Base-by-base conservation (phyloP, 2,888 invertebrate genomes). In the Monopis laevigella region DNA sequence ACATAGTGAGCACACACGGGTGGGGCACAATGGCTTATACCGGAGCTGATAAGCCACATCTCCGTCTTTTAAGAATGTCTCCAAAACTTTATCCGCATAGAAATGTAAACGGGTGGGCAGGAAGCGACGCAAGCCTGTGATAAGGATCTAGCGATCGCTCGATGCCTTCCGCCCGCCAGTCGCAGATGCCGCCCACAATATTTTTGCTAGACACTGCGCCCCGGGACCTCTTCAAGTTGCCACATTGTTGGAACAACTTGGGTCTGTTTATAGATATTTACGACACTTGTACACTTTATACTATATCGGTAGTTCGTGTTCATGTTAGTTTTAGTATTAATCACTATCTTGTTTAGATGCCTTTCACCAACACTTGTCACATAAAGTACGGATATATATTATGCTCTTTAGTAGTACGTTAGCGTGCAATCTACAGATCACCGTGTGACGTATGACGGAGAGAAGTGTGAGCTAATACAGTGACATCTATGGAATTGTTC, bases 181-280 rank as follows among this genome's bases (percentile, higher is more conserved):
- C 17, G 17, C 32, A 32, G 32, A 32, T 32, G 32, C 32, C 32
- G 17, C 32, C 32, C 32, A 17, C 17, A 32, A 32, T 32, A 32
- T 32, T 32, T 32, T 32, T 32, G 32, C 17, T 17, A 32, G 32
- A 32, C 32, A 32, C 16, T 17, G 32, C 32, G 16, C 8, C 8
- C 21, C 36, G 36, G 36, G 19, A 21, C 36, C 36, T 36, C 19
- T 36, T 21, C 21, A 36, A 36, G 21, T 36, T 36, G 19, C 21
- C 36, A 36, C 36, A 36, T 36, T 36, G 36, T 21, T 21, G 3
- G 17, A 32, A 32, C 21, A 36, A 36, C 11, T 21, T 36, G 10
- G 36, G 19, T 12, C 36, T 21, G 36, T 46, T 43, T 43, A 26
- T 19, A 35, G 34, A 34, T 41, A 44, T 44, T 46, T 46, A 46